Evolutionary conservation across 2,888 invertebrate species (phyloP), one percentile per base, ranked within the genome.

Genomic region (Erannis defoliaria): DNA sequence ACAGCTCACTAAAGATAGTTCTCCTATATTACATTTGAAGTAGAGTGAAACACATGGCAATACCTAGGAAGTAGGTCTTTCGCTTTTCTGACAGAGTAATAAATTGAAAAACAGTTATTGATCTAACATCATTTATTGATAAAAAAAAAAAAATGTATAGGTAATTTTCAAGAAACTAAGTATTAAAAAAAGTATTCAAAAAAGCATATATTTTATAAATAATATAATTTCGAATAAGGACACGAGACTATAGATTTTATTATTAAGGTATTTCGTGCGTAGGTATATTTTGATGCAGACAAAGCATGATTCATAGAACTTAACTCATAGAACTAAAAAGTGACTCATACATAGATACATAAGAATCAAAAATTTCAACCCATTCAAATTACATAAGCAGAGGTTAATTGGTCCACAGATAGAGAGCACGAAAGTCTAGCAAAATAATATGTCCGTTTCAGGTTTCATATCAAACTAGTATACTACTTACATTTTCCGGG

Each of bases 321-420:
- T n/a, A n/a, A 55, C 12, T 37, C 55, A 45, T 23, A 35, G 3
- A 8, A 33, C 10, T 1, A 12, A 48, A 40, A 31, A 48, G 38
- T 58, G 31, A 51, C 9, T 53, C 53, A 59, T 40, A 38, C n/a
- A n/a, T n/a, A n/a, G n/a, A n/a, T n/a, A n/a, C n/a, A n/a, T n/a
- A n/a, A 23, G 38, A 3, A 38, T 46, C 38, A 40, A 38, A 29
- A 16, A n/a, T 31, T 46, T n/a, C n/a, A 19, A 14, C 21, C 9
- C 26, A 56, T 26, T 42, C 33, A 29, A 38, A n/a, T 53, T 59
- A 33, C 33, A 48, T 53, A 60, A 49, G 26, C 16, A 31, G 33
- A 16, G 31, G 23, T 42, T 21, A 23, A 33, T 35, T 33, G 18
- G 38, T 42, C 23, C 18, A 40, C 19, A 54, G 10, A 54, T 48